Evolutionary conservation across 2,797 vertebrate species (phyloP).

Genomic region (Lepidocolaptes lacrymiger): DNA sequence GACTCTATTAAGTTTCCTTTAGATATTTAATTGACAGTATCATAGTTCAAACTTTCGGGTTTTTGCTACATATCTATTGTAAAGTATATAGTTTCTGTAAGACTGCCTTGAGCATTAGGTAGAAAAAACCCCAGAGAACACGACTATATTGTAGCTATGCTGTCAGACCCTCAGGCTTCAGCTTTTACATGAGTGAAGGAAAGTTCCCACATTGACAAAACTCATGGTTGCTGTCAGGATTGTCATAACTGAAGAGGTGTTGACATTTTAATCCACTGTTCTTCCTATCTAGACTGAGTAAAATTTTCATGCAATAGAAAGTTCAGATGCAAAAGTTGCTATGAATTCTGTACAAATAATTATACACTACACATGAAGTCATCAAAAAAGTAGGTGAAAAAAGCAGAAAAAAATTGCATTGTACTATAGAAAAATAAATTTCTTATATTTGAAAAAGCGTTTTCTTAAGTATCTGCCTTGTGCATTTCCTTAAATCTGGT

Average conservation of each 20-base stretch:
- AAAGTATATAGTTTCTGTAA: background rate
- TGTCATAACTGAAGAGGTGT: accelerated
- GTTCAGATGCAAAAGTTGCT: background rate
- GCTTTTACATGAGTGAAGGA: background rate
- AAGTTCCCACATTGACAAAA: background rate
- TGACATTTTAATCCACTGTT: background rate
- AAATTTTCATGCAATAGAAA: background rate
- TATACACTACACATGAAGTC: background rate
- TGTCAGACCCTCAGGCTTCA: background rate
- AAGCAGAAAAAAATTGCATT: background rate
- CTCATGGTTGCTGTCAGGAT: background rate
- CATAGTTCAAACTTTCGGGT: background rate
- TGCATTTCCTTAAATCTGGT: background rate
- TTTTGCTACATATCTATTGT: background rate
- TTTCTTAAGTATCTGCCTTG: background rate
- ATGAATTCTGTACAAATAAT: background rate
- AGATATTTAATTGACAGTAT: background rate
- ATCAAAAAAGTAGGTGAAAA: background rate
- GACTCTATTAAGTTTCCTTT: background rate
- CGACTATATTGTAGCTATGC: background rate
- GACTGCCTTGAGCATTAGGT: background rate
- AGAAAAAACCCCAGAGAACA: accelerated
- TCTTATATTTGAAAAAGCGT: background rate
- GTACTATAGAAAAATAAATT: background rate
- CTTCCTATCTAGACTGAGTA: background rate